Evolutionary conservation across 1,140 invertebrate genomes (phyloP).

Genomic region (Rhopalosiphum padi): DNA sequence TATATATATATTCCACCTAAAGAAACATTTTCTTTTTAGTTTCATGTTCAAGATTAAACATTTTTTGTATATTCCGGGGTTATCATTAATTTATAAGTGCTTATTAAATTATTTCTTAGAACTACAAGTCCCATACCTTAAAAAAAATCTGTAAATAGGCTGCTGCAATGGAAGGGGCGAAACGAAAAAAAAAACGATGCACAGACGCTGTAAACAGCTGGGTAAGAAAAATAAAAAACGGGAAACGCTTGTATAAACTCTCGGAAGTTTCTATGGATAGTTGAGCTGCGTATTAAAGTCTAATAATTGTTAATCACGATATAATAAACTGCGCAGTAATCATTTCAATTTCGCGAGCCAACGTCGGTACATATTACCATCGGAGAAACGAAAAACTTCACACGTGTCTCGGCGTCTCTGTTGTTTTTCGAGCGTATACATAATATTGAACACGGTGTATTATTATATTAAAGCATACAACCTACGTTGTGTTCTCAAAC

Average conservation of each 20-base stretch:
- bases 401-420: background rate
- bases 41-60: too few species aligned
- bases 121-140: background rate
- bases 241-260: background rate
- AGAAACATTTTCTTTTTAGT: too few species aligned
- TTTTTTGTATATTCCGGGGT: background rate
- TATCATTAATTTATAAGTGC: background rate
- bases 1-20: too few species aligned
- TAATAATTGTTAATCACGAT: background rate
- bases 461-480: background rate
- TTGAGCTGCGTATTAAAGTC: background rate
- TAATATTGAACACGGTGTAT: background rate
- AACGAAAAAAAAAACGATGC: background rate
- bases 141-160: background rate
- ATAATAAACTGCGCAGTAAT: background rate
- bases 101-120: background rate
- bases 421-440: background rate
- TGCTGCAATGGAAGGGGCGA: background rate
- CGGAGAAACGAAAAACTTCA: background rate
- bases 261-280: background rate
- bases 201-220: background rate
- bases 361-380: background rate
- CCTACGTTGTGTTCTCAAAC: background rate
- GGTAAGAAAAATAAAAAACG: background rate
- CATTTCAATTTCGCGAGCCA: background rate